Conservation (phyloP, 2,888 invertebrate species). For the Diaperis boleti region DNA sequence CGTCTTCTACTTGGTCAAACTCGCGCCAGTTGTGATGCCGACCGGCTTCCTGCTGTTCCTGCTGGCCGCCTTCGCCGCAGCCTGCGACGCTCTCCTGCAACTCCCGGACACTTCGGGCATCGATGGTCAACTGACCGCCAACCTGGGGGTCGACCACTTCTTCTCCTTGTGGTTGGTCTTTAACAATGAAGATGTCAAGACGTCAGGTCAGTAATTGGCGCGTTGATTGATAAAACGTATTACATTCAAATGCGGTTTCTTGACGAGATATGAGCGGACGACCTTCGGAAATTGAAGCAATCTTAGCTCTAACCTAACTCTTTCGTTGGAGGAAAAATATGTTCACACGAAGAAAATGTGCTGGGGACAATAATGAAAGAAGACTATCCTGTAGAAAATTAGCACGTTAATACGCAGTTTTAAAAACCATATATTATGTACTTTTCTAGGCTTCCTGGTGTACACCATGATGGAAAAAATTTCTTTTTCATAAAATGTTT, state of each 20-base stretch:
- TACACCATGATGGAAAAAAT: too few relatives aligned
- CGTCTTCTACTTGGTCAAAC: slow-evolving; percentile 41
- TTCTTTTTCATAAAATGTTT: too few relatives aligned
- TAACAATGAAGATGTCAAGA: slow-evolving; percentile 67
- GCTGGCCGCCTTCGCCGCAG: slow-evolving; percentile 38
- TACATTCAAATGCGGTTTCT: slow-evolving; percentile 6
- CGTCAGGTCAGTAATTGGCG: slow-evolving; percentile 62
- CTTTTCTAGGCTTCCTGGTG: too few relatives aligned
- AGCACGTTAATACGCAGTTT: too few relatives aligned
- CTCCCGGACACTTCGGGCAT: slow-evolving; percentile 68
- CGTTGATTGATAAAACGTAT: not conserved
- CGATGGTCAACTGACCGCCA: slow-evolving; percentile 67
- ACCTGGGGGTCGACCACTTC: slow-evolving; percentile 68
- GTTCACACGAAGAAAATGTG: too few relatives aligned
- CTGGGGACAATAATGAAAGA: too few relatives aligned
- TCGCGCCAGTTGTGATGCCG: slow-evolving; percentile 29
- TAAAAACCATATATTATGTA: too few relatives aligned
- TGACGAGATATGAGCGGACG: slow-evolving; percentile 6
- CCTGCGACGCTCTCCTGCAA: slow-evolving; percentile 49
- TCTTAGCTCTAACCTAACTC: slow-evolving; percentile 3
- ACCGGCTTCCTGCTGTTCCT: slow-evolving; percentile 34
- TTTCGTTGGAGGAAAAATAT: too few relatives aligned
- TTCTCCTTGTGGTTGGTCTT: slow-evolving; percentile 69
- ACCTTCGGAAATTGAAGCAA: slow-evolving; percentile 18
- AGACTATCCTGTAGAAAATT: too few relatives aligned